Percentiles rank a stretch among this genome's conserved stretches.
These are phyloP conservation scores for Corythucha ciliata DNA, from an alignment of 2,888 invertebrate species.

Conservation along the genomic window DNA sequence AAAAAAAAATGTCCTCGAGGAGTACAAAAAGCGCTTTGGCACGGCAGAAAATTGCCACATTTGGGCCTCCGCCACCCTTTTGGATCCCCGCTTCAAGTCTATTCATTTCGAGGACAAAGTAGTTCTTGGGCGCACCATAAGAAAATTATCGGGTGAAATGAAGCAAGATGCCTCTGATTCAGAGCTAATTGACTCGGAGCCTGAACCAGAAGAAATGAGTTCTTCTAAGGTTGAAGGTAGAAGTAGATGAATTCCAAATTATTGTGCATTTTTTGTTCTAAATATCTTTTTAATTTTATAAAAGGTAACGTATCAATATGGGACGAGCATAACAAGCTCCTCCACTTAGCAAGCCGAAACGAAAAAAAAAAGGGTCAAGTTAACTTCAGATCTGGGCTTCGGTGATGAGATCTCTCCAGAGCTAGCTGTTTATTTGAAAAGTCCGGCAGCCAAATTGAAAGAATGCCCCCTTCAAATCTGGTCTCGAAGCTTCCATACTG, in stretches of 20 bases:
- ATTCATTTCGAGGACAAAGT: slow-evolving; percentile 16
- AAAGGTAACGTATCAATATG: neutral
- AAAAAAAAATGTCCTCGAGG: slow-evolving; percentile 5
- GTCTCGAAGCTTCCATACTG: neutral
- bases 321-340: slow-evolving; percentile 7
- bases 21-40: slow-evolving; percentile 11
- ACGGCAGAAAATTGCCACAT: slow-evolving; percentile 8
- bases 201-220: too few species aligned
- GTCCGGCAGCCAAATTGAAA: neutral
- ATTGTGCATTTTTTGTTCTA: neutral
- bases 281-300: neutral
- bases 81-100: slow-evolving; percentile 8
- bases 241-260: neutral
- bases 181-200: neutral
- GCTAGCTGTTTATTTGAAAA: slow-evolving; percentile 11
- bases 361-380: neutral
- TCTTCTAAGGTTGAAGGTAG: neutral
- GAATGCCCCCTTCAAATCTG: neutral
- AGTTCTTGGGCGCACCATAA: slow-evolving; percentile 3
- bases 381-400: neutral
- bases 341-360: neutral
- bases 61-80: slow-evolving; percentile 6
- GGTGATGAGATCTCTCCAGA: neutral
- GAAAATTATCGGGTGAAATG: slow-evolving; percentile 5
- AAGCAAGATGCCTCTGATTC: neutral